phyloP scores from a whole-genome alignment of 2,888 invertebrate genomes.

The Zaprionus lineosus region DNA sequence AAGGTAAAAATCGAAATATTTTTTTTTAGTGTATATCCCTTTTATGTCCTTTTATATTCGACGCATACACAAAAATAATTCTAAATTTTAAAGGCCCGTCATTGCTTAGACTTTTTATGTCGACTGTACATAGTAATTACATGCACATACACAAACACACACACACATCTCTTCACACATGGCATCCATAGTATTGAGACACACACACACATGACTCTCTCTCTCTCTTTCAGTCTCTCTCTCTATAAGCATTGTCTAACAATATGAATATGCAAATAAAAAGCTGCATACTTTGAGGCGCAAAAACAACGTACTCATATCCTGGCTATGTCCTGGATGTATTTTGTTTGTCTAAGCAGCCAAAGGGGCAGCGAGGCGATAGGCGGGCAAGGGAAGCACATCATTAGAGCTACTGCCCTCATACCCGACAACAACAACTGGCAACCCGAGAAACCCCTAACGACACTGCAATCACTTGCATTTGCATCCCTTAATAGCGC shows the following conservation, averaged over 20 bases:
- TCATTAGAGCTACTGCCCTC: slow-evolving; percentile 48
- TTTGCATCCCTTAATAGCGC: slow-evolving; percentile 66
- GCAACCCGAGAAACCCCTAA: slow-evolving; percentile 55
- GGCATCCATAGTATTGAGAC: not conserved
- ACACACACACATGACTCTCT: not conserved
- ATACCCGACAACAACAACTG: not conserved
- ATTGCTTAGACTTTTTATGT: no score
- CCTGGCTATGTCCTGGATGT: not conserved
- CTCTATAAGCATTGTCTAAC: slow-evolving; percentile 5
- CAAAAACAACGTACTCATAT: slow-evolving; percentile 39
- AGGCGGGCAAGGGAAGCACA: slow-evolving; percentile 27
- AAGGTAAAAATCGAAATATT: no score
- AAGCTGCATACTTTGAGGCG: slow-evolving; percentile 46
- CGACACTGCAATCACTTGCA: slow-evolving; percentile 67
- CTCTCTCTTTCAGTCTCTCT: not conserved
- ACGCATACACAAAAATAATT: no score
- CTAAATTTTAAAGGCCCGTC: no score
- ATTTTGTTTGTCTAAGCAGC: slow-evolving; percentile 64
- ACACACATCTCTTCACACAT: no score
- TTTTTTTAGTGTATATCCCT: no score
- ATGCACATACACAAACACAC: no score
- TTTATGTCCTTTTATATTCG: no score
- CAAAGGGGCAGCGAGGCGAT: no score
- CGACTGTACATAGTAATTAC: no score
- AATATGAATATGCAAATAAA: slow-evolving; percentile 72